Base-by-base conservation (phyloP, 1,140 invertebrate genomes). In the Drosophila kurseongensis region DNA sequence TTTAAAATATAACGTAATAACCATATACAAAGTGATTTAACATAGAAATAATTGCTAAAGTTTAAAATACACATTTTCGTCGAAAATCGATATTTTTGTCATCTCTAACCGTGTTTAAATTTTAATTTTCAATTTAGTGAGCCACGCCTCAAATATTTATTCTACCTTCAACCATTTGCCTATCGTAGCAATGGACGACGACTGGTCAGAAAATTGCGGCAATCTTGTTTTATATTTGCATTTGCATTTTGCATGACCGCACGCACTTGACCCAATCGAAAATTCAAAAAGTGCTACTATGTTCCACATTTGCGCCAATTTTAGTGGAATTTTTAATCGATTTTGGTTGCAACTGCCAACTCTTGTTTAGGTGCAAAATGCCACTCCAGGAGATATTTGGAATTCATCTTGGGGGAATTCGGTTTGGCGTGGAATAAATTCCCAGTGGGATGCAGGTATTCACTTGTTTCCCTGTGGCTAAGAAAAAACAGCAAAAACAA, bases 241-340 rank as follows among this genome's bases (percentile, higher is more conserved):
- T 69, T 72, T 72, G 45, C 68, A 72, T 73, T 61, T 73, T 41
- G 66, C 68, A 71, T 72, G 67, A 71, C 68, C 68, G 36, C 68
- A 72, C 68, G 68, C 63, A 69, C 63, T 54, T 18, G 36, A 5
- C 13, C 8, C 13, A 14, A 63, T 35, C 9, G 18, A 51, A 45
- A 61, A 42, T n/a, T 35, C 36, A 35, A 35, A 35, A 36, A 41
- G 42, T 38, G 38, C 6, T 1, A 12, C 12, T 8, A 36, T 13
- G 7, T n/a, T 14, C 36, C 29, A 44, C n/a, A 59, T 65, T 44
- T 12, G n/a, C 7, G 10, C 18, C 35, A 5, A 16, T 13, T 44
- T 65, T 36, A 14, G 13, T 12, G 32, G 32, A 61, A 65, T 38
- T 65, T 29, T 14, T 65, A 62, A 65, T 65, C 57, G 47, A 65